Evolutionary conservation across 2,113 vertebrate genomes (phyloP).

Genomic region (Canis aureus): DNA sequence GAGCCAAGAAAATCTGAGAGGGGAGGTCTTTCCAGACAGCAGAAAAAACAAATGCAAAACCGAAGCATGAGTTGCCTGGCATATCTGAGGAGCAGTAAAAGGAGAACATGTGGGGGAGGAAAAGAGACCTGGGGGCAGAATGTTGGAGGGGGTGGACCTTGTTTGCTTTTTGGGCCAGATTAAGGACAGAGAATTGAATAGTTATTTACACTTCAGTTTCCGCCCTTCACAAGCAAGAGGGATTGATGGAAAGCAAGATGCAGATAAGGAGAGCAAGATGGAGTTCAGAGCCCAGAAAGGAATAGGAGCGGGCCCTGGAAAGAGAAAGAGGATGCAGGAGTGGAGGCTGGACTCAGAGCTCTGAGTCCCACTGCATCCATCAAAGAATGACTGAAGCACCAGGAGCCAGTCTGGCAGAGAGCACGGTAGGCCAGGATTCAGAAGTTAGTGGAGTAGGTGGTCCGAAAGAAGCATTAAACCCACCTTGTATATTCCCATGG

Average conservation of each 20-base stretch:
- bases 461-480: background rate
- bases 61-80: too few species aligned
- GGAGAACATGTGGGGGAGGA: fast-evolving
- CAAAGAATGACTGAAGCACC: background rate
- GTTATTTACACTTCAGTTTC: background rate
- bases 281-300: background rate
- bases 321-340: background rate
- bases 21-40: background rate
- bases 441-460: too few species aligned
- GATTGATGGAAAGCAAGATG: background rate
- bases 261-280: background rate
- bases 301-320: background rate
- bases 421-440: background rate
- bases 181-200: background rate
- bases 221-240: background rate
- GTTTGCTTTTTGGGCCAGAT: background rate
- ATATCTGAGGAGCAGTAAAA: background rate
- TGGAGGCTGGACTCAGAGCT: background rate
- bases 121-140: background rate
- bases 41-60: background rate
- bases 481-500: background rate
- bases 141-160: background rate
- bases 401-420: background rate
- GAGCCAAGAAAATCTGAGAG: background rate
- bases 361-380: background rate